Conservation (phyloP, 2,888 invertebrate genomes). For the Rhamphomyia laevipes region DNA sequence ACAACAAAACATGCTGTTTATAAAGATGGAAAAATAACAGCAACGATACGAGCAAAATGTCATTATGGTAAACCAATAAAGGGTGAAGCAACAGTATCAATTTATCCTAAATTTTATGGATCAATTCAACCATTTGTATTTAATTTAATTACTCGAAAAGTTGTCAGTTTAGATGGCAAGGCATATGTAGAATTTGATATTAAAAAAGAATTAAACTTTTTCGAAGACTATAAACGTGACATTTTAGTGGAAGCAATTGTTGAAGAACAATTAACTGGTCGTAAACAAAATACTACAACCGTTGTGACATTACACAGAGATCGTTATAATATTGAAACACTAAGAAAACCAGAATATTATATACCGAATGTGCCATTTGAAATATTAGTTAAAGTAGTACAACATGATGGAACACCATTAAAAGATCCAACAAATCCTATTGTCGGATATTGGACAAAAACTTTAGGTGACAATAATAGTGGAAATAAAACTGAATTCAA, state of each 20-base stretch:
- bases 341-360: constrained; percentile 79
- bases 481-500: constrained; percentile 29
- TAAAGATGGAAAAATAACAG: constrained; percentile 66
- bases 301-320: constrained; percentile 69
- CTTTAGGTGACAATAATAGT: constrained; percentile 33
- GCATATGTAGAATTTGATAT: constrained; percentile 69
- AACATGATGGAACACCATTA: constrained; percentile 59
- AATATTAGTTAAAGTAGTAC: constrained; percentile 45
- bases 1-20: constrained; percentile 76
- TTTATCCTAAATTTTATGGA: constrained; percentile 61
- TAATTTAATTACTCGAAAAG: constrained; percentile 52
- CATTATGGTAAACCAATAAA: constrained; percentile 66
- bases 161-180: constrained; percentile 51
- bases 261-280: constrained; percentile 74
- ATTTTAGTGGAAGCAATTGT: constrained; percentile 81
- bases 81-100: constrained; percentile 77
- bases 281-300: constrained; percentile 71
- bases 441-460: constrained; percentile 30
- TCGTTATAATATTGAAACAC: constrained; percentile 63
- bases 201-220: constrained; percentile 62
- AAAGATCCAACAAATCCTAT: constrained; percentile 48
- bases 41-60: constrained; percentile 47
- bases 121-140: constrained; percentile 34
- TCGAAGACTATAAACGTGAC: constrained; percentile 64
- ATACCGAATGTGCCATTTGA: constrained; percentile 77